Conservation (phyloP, 2,888 invertebrate genomes). For the Ceramica pisi region DNA sequence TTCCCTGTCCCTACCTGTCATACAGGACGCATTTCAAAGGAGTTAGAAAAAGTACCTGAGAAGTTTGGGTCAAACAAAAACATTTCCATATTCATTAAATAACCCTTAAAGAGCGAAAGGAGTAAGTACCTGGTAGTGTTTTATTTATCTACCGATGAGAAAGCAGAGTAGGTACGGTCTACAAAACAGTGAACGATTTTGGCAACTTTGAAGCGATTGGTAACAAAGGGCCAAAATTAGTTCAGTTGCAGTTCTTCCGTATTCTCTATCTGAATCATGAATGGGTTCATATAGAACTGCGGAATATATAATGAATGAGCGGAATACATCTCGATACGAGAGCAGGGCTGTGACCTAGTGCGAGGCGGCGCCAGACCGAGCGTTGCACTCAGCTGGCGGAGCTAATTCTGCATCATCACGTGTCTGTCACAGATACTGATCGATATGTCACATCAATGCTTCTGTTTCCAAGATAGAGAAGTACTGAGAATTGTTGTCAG, state of each 20-base stretch:
- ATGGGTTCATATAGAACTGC: constrained; percentile 35
- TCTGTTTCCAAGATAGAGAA: constrained; percentile 24
- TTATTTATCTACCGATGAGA: neutral
- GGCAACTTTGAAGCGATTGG: neutral
- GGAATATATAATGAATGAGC: constrained; percentile 58
- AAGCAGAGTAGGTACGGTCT: neutral
- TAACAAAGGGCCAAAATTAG: neutral
- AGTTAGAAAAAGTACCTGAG: constrained; percentile 57
- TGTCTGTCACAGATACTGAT: constrained; percentile 42
- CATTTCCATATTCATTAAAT: constrained; percentile 31
- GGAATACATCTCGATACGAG: constrained; percentile 60
- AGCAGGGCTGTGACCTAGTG: constrained; percentile 67
- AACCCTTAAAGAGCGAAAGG: constrained; percentile 16
- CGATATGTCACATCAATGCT: constrained; percentile 44
- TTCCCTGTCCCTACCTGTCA: constrained; percentile 56
- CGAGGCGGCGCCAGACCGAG: constrained; percentile 62
- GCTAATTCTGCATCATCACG: constrained; percentile 59
- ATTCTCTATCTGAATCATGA: constrained; percentile 33
- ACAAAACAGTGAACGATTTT: constrained; percentile 1
- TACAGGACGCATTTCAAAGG: constrained; percentile 44
- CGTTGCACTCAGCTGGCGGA: constrained; percentile 61
- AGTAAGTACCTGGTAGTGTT: neutral
- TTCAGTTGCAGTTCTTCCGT: constrained; percentile 23
- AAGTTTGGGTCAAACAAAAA: constrained; percentile 41
- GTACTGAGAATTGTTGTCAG: constrained; percentile 8